Conservation (phyloP, 2,113 vertebrate species). For the Bufo bufo region DNA sequence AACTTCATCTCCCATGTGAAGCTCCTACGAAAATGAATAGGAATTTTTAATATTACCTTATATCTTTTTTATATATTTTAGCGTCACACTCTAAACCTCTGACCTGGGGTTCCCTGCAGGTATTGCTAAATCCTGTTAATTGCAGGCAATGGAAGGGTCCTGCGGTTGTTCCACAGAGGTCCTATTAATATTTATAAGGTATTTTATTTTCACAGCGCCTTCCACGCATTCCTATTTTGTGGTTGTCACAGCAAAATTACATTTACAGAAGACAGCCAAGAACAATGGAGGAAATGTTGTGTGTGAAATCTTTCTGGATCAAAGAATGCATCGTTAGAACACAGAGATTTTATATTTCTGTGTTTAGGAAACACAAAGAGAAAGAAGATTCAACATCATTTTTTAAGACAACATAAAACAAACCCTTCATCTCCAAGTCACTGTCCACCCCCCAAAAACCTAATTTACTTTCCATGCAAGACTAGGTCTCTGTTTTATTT, state of each 20-base stretch:
- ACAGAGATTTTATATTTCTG: constrained; percentile 61
- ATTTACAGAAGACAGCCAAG: constrained; percentile 61
- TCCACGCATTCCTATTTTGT: constrained; percentile 60
- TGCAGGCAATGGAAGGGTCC: constrained; percentile 21
- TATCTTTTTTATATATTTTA: not conserved
- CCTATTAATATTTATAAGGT: constrained; percentile 60
- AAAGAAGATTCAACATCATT: constrained; percentile 63
- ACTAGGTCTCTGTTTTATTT: constrained; percentile 63
- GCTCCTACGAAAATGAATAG: not conserved
- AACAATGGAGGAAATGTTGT: constrained; percentile 57
- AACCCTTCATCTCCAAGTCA: constrained; percentile 61
- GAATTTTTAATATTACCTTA: not conserved
- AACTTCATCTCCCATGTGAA: not conserved
- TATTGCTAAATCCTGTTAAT: constrained; percentile 38
- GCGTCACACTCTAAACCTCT: not conserved
- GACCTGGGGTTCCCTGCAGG: not conserved
- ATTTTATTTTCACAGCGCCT: constrained; percentile 64
- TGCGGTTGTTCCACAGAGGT: constrained; percentile 56
- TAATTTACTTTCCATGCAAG: constrained; percentile 63
- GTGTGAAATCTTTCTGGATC: constrained; percentile 60
- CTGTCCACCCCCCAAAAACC: constrained; percentile 64
- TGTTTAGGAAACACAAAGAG: constrained; percentile 45
- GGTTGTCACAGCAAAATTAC: constrained; percentile 66
- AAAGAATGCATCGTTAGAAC: constrained; percentile 54
- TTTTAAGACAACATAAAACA: constrained; percentile 64